Evolutionary conservation across 2,888 invertebrate species (phyloP), one percentile per base, ranked within the genome.

Genomic region (Drosophila barbarae): DNA sequence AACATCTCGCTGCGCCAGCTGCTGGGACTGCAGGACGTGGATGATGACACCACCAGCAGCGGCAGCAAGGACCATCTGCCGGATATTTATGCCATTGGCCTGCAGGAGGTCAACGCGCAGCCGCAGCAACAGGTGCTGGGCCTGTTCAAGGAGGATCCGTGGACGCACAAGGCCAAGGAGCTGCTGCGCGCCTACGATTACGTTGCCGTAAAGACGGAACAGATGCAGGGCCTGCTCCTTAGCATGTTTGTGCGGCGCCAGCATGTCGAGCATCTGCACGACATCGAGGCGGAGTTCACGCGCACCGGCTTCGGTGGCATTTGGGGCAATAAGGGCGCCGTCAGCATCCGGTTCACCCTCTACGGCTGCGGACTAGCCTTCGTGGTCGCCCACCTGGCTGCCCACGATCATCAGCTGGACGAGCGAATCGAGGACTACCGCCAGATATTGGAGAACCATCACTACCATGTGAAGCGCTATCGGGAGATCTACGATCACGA

Each of bases 291-390:
- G 3, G 94, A 95, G 86, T 95, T 94, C 78, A 97, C 97, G 0
- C 93, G 94, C 81, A 97, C 98, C 57, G 98, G 98, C 3, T 91
- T 98, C 68, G 95, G 95, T 30, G 98, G 98, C 57, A 93, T 96
- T 90, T 98, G 97, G 98, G 98, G 98, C 30, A 98, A 98, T 90
- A 98, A 98, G 91, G 98, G 98, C 21, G 98, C 96, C 5, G 95
- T 97, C 1, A 96, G 95, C 87, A 91, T 97, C 54, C 91, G 98
- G 61, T 92, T 98, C 85, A 95, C 94, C 82, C 91, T 97, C 34
- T 96, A 96, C 86, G 98, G 97, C 2, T 94, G 96, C 83, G 97
- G 96, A 1, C 87, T 98, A 53, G 95, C 97, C 86, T 92, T 98
- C 58, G 94, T 98, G 9, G 98, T 97, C 87, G 93, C 95, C 47